These are phyloP conservation scores for Genyomyrus donnyi DNA, from an alignment of 2,113 vertebrate genomes.

Conservation along the genomic window DNA sequence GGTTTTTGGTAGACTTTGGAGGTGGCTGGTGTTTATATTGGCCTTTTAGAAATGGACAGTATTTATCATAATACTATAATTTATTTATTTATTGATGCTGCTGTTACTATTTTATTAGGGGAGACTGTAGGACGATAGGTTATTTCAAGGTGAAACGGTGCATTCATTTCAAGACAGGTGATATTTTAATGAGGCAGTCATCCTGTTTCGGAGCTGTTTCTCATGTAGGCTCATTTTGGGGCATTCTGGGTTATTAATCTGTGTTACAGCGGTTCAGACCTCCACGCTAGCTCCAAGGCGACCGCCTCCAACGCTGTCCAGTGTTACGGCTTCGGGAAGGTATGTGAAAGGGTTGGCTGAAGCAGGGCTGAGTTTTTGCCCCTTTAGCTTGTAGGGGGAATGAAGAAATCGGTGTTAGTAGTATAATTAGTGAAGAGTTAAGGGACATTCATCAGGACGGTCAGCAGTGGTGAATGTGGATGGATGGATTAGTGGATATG, in stretches of 20 bases:
- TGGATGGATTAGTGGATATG: neutral
- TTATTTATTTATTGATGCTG: neutral
- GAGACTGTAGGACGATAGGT: neutral
- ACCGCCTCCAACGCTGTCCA: constrained; percentile 47
- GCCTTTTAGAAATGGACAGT: neutral
- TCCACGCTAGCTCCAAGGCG: constrained; percentile 43
- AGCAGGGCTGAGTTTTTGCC: neutral
- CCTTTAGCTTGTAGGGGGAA: neutral
- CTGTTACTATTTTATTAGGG: neutral
- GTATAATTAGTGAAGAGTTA: neutral
- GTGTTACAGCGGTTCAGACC: constrained; percentile 48
- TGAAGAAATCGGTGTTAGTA: neutral
- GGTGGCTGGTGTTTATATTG: neutral
- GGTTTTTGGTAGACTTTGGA: neutral
- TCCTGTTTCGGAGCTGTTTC: neutral
- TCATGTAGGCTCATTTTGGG: neutral
- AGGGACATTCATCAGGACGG: neutral
- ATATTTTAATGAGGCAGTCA: too few species aligned
- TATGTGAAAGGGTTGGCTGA: constrained; percentile 34
- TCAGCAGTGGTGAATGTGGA: neutral
- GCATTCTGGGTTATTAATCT: neutral
- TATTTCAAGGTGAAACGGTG: neutral
- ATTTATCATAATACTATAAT: neutral
- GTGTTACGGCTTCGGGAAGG: constrained; percentile 84
- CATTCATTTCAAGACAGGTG: neutral